Base-by-base conservation (phyloP, 1,140 invertebrate genomes). In the Pentalonia nigronervosa region DNA sequence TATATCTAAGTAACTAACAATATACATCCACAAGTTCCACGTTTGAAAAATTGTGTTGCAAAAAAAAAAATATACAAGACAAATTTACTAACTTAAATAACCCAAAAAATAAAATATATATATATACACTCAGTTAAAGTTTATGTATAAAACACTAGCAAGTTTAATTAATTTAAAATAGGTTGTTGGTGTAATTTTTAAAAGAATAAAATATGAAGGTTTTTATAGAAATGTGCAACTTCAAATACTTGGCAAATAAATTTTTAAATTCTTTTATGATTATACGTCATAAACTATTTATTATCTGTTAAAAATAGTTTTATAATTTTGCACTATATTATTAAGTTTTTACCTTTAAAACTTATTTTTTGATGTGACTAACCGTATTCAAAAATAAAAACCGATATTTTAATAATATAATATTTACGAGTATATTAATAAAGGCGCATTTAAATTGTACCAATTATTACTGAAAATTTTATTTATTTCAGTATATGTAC, bases 391-490 rank as follows among this genome's bases (percentile, higher is more conserved):
- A 67, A n/a, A n/a, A 76, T 17, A 76, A 53, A 53, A 53, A 53
- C 50, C 11, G 14, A 4, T n/a, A 76, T n/a, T 34, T 76, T 76
- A 9, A 67, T 67, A 67, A 14, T 17, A 34, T n/a, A 21, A 9
- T 83, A 36, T 83, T 36, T 23, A 81, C 76, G 1, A 14, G 1
- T 81, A 34, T 47, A 30, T 47, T 47, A 47, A 48, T 7, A 0
- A 86, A 4, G 6, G 25, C 2, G 11, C 6, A 86, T 86, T 45
- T 86, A 86, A 47, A 86, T 48, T 48, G 17, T 0, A 21, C 30
- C 47, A 91, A 67, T 76, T n/a, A 47, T 47, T 47, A 25, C 9
- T 36, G 81, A 83, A 47, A 91, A 83, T 91, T 91, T 34, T 91
- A 41, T 36, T 90, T 56, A 11, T 56, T 47, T 7, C 60, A 76